phyloP scores from a whole-genome alignment of 2,797 vertebrate genomes.

The Tapera naevia region DNA sequence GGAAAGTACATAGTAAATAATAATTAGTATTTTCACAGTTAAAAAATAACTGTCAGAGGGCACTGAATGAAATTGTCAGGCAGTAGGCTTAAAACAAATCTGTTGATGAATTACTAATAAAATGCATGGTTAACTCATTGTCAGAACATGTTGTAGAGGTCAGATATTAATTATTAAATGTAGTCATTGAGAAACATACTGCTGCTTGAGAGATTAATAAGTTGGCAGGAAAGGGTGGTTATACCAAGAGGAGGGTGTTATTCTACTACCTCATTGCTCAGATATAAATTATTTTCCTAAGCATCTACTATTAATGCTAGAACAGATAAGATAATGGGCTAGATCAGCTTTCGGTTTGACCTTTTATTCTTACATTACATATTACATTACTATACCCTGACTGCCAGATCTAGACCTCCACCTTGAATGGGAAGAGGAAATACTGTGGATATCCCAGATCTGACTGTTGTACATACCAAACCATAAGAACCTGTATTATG shows the following conservation, averaged over 20 bases:
- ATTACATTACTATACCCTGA: neutral
- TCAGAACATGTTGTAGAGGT: neutral
- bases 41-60: neutral
- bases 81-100: neutral
- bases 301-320: neutral
- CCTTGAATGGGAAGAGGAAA: neutral
- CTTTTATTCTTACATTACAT: neutral
- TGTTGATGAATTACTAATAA: neutral
- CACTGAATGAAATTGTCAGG: neutral
- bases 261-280: neutral
- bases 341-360: neutral
- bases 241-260: neutral
- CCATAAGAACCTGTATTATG: neutral
- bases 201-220: neutral
- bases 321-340: neutral
- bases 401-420: neutral
- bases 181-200: neutral
- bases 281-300: neutral
- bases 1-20: neutral
- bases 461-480: neutral
- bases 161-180: constrained; percentile 26
- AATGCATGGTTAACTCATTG: neutral
- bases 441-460: neutral
- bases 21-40: neutral
- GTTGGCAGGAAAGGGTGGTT: neutral